Conservation (phyloP, 2,888 invertebrate genomes). For the Smittia aterrima region DNA sequence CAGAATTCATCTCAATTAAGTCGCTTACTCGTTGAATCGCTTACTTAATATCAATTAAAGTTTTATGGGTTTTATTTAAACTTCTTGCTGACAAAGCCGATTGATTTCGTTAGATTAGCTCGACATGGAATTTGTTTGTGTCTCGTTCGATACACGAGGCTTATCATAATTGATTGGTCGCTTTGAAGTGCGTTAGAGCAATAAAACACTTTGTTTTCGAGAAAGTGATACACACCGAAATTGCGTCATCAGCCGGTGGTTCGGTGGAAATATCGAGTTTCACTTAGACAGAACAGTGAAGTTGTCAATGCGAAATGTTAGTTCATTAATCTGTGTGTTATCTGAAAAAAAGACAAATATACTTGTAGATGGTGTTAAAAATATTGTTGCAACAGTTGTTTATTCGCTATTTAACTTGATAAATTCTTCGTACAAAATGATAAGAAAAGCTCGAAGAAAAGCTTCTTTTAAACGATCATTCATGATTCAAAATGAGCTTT, state of each 20-base stretch:
- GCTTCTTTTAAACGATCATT: too few species aligned
- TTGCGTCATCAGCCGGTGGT: background rate
- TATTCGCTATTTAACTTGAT: too few species aligned
- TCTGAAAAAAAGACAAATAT: too few species aligned
- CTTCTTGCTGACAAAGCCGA: background rate
- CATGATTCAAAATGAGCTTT: too few species aligned
- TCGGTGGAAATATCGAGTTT: background rate
- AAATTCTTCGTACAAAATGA: too few species aligned
- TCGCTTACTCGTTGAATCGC: background rate
- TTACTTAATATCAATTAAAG: constrained; percentile 7
- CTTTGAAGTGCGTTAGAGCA: constrained; percentile 7
- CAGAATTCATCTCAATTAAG: background rate
- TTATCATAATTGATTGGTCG: constrained; percentile 11
- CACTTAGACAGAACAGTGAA: too few species aligned
- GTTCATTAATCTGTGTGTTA: too few species aligned
- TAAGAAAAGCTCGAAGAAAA: too few species aligned
- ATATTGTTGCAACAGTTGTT: too few species aligned
- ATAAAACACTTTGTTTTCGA: background rate
- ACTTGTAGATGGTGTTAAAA: too few species aligned
- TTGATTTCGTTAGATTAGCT: background rate
- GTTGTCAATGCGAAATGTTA: too few species aligned
- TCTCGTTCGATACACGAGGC: background rate
- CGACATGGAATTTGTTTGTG: background rate
- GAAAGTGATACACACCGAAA: background rate
- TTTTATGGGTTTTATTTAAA: background rate